phyloP scores from a whole-genome alignment of 2,888 invertebrate genomes.

The Drosophila histrio region DNA sequence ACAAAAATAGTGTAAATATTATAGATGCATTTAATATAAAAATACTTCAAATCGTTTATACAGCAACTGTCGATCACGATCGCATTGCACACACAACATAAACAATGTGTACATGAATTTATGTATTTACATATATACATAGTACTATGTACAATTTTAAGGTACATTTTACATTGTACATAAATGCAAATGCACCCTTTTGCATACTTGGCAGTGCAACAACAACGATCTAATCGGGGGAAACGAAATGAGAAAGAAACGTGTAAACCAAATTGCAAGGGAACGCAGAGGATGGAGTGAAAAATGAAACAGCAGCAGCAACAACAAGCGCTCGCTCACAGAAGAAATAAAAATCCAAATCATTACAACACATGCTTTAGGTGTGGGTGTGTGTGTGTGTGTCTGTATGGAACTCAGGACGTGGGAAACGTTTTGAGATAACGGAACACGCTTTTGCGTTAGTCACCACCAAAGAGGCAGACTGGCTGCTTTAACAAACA shows the following conservation, averaged over 20 bases:
- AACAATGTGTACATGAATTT: no score
- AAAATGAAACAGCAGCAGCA: slow-evolving; percentile 57
- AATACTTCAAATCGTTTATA: neutral
- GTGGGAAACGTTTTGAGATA: slow-evolving; percentile 70
- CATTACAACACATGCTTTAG: slow-evolving; percentile 45
- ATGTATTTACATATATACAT: neutral
- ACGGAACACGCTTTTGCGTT: slow-evolving; percentile 71
- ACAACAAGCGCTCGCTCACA: slow-evolving; percentile 18
- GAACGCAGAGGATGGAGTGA: slow-evolving; percentile 56
- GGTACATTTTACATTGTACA: slow-evolving; percentile 10
- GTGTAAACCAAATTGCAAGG: slow-evolving; percentile 62
- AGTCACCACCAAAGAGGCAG: slow-evolving; percentile 64
- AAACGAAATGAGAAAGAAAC: slow-evolving; percentile 62
- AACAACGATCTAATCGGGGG: slow-evolving; percentile 45
- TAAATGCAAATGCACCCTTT: slow-evolving; percentile 26
- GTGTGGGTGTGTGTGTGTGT: slow-evolving; percentile 44
- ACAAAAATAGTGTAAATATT: neutral
- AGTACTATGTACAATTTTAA: slow-evolving; percentile 11
- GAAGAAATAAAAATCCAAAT: slow-evolving; percentile 27
- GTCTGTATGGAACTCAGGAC: slow-evolving; percentile 47
- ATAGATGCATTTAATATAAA: neutral
- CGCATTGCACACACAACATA: neutral
- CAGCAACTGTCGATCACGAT: slow-evolving; percentile 6
- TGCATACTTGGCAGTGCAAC: slow-evolving; percentile 2
- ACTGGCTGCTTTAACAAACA: slow-evolving; percentile 51